Conservation (phyloP, 2,888 invertebrate species). For the Ennomos quercinarius region DNA sequence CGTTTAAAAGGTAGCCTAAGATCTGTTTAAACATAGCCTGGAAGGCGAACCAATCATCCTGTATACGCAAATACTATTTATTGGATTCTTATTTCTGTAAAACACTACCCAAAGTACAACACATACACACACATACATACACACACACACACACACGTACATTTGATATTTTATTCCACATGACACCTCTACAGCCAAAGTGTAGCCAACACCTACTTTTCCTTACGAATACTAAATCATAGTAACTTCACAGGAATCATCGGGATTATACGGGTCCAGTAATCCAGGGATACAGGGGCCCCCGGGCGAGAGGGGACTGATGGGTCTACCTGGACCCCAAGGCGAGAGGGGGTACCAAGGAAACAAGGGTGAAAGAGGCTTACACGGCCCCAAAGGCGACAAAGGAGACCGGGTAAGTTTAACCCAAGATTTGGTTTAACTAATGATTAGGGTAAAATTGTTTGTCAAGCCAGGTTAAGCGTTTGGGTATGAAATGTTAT, state of each 20-base stretch:
- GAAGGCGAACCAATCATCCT: no score
- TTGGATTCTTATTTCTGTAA: no score
- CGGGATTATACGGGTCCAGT: slow-evolving; percentile 80
- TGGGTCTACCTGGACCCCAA: slow-evolving; percentile 87
- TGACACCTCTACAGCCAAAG: slow-evolving; percentile 1
- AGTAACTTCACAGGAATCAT: slow-evolving; percentile 73
- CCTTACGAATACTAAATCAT: slow-evolving; percentile 53
- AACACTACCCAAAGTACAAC: no score
- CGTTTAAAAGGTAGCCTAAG: no score
- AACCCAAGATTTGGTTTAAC: slow-evolving; percentile 37
- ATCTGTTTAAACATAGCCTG: no score
- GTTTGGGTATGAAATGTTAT: slow-evolving; percentile 5
- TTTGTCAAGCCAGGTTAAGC: slow-evolving; percentile 26
- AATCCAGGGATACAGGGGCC: slow-evolving; percentile 87
- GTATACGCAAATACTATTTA: no score
- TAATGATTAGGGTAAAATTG: slow-evolving; percentile 39
- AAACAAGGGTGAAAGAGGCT: slow-evolving; percentile 86
- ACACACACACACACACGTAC: no score
- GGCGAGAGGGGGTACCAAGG: slow-evolving; percentile 88
- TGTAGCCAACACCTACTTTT: slow-evolving; percentile 20
- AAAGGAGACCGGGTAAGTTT: slow-evolving; percentile 91
- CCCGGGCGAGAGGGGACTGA: slow-evolving; percentile 88
- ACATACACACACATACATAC: no score
- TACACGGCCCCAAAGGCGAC: slow-evolving; percentile 87
- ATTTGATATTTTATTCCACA: no score